Base-by-base conservation (phyloP, 1,140 invertebrate species). In the Drosophila sproati region DNA sequence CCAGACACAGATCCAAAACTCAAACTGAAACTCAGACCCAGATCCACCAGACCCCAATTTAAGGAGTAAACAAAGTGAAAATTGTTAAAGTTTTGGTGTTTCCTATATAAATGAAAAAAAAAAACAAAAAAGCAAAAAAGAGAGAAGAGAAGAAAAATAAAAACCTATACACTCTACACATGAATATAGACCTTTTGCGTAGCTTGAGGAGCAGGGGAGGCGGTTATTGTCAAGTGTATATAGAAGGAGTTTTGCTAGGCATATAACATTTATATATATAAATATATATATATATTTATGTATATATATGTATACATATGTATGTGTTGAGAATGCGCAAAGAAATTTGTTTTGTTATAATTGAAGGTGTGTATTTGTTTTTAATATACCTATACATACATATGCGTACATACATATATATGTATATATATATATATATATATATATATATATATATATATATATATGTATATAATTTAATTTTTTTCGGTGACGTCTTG, bases 181-280 rank as follows among this genome's bases (percentile, higher is more conserved):
- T 73, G 37, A 35, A 35, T 51, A 29, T 51, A 29, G 29, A 41
- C 61, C 10, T 63, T 56, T 56, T 51, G 52, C 66, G 5, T 41
- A 72, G 45, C 50, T 54, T 55, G 59, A 60, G 31, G 8, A 6
- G 3, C 12, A 8, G 43, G 8, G 59, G 34, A 66, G 62, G 60
- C 8, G 60, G 34, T 61, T 52, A 70, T 76, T 51, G 73, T 79
- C 57, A 79, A 64, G 76, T 83, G 80, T 83, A 78, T 83, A 83
- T 82, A 80, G 68, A 45, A 57, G 39, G 57, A 81, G 67, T 81
- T 71, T 81, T 81, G 79, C 79, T 81, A 77, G 79, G 79, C 79
- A 80, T 47, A 47, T 59, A 74, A 73, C 51, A 78, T 73, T 72
- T 72, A 73, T 77, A 70, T 60, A 69, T 77, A 57, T 56, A 10